Percentiles rank a stretch among this genome's conserved stretches.
Evolutionary conservation across 2,113 vertebrate species (phyloP).

Genomic region (Numenius arquata): DNA sequence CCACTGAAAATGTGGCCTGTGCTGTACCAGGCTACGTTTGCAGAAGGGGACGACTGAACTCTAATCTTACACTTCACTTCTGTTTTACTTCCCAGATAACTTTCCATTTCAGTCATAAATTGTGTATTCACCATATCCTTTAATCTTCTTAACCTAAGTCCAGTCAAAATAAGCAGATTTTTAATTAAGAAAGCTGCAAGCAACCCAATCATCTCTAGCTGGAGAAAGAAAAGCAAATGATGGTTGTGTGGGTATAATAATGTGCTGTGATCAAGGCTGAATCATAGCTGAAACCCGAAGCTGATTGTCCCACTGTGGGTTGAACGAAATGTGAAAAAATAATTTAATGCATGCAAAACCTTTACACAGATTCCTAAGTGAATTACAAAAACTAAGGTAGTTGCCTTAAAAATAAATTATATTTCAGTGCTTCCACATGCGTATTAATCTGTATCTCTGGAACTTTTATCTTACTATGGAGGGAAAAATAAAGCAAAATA

Average conservation of each 20-base stretch:
- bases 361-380: slow-evolving; percentile 30
- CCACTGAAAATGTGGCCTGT: neutral
- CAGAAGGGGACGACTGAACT: neutral
- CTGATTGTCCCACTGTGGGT: slow-evolving; percentile 55
- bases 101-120: slow-evolving; percentile 22
- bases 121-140: neutral
- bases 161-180: slow-evolving; percentile 58
- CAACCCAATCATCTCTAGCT: slow-evolving; percentile 33
- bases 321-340: slow-evolving; percentile 56
- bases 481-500: neutral
- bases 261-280: slow-evolving; percentile 55
- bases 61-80: neutral
- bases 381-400: slow-evolving; percentile 25
- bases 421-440: slow-evolving; percentile 40
- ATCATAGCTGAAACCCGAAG: slow-evolving; percentile 47
- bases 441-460: neutral
- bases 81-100: neutral
- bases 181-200: slow-evolving; percentile 69
- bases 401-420: slow-evolving; percentile 62
- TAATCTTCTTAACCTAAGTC: slow-evolving; percentile 52
- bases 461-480: neutral
- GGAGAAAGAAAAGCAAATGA: slow-evolving; percentile 62
- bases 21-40: neutral
- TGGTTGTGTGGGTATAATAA: neutral
- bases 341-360: slow-evolving; percentile 57